phyloP scores from a whole-genome alignment of 2,888 invertebrate species.

The Osmoderma eremita region DNA sequence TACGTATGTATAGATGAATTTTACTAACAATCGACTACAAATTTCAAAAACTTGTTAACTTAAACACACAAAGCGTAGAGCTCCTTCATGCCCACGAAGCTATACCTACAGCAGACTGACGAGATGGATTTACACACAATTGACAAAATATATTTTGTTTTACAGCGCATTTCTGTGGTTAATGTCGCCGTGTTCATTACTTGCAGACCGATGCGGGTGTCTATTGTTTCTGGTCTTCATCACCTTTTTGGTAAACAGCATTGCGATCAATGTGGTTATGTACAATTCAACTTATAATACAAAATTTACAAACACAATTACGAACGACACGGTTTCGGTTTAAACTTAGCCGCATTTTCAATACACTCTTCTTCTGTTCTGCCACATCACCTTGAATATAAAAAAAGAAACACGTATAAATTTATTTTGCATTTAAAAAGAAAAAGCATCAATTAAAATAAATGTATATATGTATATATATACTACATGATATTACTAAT shows the following conservation, averaged over 20 bases:
- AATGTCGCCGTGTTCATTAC: not conserved
- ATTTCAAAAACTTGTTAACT: too few relatives aligned
- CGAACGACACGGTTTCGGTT: conserved; percentile 30
- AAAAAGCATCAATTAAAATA: conserved; percentile 12
- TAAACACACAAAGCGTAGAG: too few relatives aligned
- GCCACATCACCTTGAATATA: conserved; percentile 39
- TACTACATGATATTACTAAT: too few relatives aligned
- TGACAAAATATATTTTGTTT: conserved; percentile 8
- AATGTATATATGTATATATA: conserved; percentile 2
- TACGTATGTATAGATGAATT: too few relatives aligned
- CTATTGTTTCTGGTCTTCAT: not conserved
- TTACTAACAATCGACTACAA: too few relatives aligned
- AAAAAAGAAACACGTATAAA: conserved; percentile 32
- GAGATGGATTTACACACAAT: not conserved
- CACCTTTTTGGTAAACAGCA: conserved; percentile 3
- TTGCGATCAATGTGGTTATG: conserved; percentile 12
- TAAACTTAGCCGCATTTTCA: conserved; percentile 28
- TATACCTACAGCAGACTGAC: too few relatives aligned
- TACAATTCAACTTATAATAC: conserved; percentile 35
- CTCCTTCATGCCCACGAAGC: too few relatives aligned
- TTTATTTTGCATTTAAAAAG: conserved; percentile 21
- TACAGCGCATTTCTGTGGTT: not conserved
- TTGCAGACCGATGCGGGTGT: not conserved
- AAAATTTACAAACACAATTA: conserved; percentile 35
- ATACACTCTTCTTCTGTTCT: conserved; percentile 39